Conservation (phyloP, 2,113 vertebrate genomes). For the Herpetotheres cachinnans region DNA sequence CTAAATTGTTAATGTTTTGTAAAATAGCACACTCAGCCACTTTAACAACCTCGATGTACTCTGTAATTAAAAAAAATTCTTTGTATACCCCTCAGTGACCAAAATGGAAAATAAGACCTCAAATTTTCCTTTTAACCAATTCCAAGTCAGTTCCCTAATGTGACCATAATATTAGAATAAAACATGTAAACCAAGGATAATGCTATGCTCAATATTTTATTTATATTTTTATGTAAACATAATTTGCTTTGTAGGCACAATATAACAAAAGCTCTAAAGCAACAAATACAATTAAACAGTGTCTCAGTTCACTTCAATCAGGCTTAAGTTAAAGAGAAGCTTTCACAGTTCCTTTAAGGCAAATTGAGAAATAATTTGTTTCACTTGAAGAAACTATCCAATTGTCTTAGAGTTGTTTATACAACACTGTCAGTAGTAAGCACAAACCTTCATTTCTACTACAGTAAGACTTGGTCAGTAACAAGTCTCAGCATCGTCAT, state of each 20-base stretch:
- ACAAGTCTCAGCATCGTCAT: not conserved
- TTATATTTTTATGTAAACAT: conserved; percentile 89
- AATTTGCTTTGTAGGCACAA: conserved; percentile 86
- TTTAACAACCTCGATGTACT: not conserved
- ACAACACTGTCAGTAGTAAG: conserved; percentile 15
- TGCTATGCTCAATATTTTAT: conserved; percentile 90
- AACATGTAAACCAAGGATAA: not conserved
- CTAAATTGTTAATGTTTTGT: not conserved
- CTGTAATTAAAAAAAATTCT: not conserved
- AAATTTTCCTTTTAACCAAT: not conserved
- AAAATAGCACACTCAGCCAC: not conserved
- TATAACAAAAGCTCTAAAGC: conserved; percentile 87
- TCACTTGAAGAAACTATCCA: conserved; percentile 54
- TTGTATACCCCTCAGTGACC: not conserved
- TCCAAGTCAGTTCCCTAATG: not conserved
- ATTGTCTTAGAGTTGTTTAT: conserved; percentile 22
- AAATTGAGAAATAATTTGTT: conserved; percentile 72
- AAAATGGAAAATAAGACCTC: not conserved
- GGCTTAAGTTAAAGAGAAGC: conserved; percentile 73
- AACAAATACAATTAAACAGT: conserved; percentile 83
- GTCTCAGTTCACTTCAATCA: conserved; percentile 73
- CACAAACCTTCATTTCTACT: conserved; percentile 21
- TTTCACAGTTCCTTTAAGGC: conserved; percentile 78
- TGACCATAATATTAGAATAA: not conserved
- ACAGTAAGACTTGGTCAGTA: not conserved